Evolutionary conservation across 2,888 invertebrate genomes (phyloP).

Genomic region (Drosophila rellima): DNA sequence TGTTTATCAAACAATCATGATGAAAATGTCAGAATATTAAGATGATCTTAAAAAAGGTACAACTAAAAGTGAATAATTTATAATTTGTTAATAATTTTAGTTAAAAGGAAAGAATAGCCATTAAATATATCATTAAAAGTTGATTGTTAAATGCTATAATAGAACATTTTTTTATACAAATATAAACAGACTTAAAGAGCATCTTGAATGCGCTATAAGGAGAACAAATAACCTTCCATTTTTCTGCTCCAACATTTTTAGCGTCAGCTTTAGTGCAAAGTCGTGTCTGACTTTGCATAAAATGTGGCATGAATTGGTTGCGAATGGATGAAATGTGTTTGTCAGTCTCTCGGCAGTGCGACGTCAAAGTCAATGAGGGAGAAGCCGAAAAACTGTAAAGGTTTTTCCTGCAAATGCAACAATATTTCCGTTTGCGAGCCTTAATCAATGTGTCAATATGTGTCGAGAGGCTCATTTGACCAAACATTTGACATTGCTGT

Average conservation of each 20-base stretch:
- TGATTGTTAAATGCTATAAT: neutral
- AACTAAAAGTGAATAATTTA: no score
- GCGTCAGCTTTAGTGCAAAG: constrained; percentile 65
- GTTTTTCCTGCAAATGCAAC: constrained; percentile 13
- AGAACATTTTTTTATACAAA: neutral
- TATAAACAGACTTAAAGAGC: neutral
- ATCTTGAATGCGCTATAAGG: neutral
- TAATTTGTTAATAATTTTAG: no score
- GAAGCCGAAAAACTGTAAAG: constrained; percentile 4
- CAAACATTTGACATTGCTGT: constrained; percentile 58
- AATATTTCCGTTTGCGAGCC: constrained; percentile 13
- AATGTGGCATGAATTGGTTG: constrained; percentile 38
- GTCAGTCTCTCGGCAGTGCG: constrained; percentile 13
- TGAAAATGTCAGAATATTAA: neutral
- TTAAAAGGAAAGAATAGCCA: no score
- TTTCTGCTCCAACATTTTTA: neutral
- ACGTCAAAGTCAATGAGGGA: constrained; percentile 32
- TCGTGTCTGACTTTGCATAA: constrained; percentile 75
- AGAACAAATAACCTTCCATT: neutral
- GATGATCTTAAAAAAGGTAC: neutral
- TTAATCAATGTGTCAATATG: constrained; percentile 38
- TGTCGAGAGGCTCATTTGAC: constrained; percentile 36
- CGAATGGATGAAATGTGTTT: constrained; percentile 32
- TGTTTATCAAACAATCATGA: neutral
- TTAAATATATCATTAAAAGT: no score